A percentile compares a stretch with the other conserved stretches of the same genome.
These are phyloP conservation scores for Otus sunia DNA, from an alignment of 2,113 vertebrate genomes.

Conservation along the genomic window DNA sequence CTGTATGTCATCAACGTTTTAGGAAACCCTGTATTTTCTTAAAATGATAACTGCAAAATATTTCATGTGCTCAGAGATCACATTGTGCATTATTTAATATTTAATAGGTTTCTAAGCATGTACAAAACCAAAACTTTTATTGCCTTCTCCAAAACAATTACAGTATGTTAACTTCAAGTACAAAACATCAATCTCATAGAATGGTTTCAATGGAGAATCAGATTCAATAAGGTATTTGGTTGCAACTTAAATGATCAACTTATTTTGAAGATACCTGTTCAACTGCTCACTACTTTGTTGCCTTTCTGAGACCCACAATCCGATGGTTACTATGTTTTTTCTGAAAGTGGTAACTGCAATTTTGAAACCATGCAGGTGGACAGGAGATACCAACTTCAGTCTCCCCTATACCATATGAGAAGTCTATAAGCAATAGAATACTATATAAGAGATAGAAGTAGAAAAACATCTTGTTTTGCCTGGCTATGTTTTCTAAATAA, in stretches of 20 bases:
- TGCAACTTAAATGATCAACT: neutral
- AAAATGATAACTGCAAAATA: neutral
- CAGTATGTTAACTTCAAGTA: neutral
- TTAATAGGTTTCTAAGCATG: neutral
- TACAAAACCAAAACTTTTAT: neutral
- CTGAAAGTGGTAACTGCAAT: neutral
- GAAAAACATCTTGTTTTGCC: neutral
- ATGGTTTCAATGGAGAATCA: neutral
- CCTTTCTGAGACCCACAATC: neutral
- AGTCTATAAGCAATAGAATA: neutral
- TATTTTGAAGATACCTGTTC: neutral
- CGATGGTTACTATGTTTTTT: neutral
- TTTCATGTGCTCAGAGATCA: neutral
- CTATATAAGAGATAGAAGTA: neutral
- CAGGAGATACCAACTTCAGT: neutral
- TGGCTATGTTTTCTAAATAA: neutral
- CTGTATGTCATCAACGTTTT: neutral
- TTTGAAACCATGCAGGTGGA: neutral
- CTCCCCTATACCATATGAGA: rapidly evolving
- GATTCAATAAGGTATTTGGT: neutral
- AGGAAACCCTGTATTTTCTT: neutral
- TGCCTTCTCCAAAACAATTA: neutral
- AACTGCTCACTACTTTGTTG: neutral
- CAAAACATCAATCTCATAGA: neutral
- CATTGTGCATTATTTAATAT: neutral